Conservation (phyloP, 2,888 invertebrate genomes). For the Ryuthela nishihirai region DNA sequence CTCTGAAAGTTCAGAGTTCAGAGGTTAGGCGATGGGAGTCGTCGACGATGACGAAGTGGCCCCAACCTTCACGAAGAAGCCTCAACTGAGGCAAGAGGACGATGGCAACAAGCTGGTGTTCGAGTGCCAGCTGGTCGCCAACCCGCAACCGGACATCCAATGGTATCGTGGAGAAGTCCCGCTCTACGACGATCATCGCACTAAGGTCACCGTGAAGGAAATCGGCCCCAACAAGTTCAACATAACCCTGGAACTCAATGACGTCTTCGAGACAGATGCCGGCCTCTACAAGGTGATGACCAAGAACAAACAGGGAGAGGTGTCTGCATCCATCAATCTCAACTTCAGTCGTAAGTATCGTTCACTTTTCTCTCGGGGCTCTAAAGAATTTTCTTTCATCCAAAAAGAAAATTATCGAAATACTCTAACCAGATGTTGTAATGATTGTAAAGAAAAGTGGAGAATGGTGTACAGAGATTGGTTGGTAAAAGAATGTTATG, state of each 20-base stretch:
- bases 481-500: too few species aligned
- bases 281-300: slow-evolving; percentile 96
- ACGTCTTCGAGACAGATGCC: slow-evolving; percentile 92
- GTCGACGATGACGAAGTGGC: slow-evolving; percentile 92
- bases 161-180: slow-evolving; percentile 88
- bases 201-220: slow-evolving; percentile 82
- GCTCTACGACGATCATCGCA: slow-evolving; percentile 76
- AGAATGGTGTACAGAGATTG: too few species aligned
- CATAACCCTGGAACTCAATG: slow-evolving; percentile 88
- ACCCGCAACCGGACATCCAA: slow-evolving; percentile 68
- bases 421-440: too few species aligned
- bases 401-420: too few species aligned
- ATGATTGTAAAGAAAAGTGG: too few species aligned
- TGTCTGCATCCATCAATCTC: slow-evolving; percentile 92
- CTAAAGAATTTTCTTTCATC: too few species aligned
- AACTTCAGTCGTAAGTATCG: slow-evolving; percentile 92
- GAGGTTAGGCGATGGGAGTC: too few species aligned
- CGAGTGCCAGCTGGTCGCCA: slow-evolving; percentile 83
- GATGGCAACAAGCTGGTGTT: slow-evolving; percentile 92
- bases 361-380: too few species aligned
- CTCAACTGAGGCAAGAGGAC: slow-evolving; percentile 92
- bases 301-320: slow-evolving; percentile 95
- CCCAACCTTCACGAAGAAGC: slow-evolving; percentile 98
- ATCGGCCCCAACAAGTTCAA: slow-evolving; percentile 79
- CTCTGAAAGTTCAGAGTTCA: too few species aligned